Base-by-base conservation (phyloP, 30 jellyfish, hydroid and myxozoan species). In the Calvadosia cruxmelitensis region DNA sequence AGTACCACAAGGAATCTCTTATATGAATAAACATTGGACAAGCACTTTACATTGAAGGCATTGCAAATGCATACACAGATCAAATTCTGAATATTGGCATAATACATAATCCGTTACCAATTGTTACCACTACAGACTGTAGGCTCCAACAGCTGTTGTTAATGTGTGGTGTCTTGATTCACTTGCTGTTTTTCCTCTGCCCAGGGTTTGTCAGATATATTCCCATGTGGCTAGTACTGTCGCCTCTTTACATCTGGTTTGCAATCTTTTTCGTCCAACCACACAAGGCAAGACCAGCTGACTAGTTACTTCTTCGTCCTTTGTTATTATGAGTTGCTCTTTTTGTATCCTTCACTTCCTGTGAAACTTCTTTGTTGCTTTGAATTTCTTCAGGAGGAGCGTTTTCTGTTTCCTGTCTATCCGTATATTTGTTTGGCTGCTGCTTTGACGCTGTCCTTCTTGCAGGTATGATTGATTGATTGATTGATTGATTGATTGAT, bases 381-480 rank as follows among this genome's bases (percentile, higher is more conserved):
- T 10, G 20, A 36, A 24, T 34, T 69, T 48, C 62, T 31, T 10
- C 63, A 89, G 98, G 98, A 89, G 64, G 98, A 89, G 66, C 79
- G 98, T 7, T 89, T 89, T 68, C 68, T 89, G 82, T 89, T 89
- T 68, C 98, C 98, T 32, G 93, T 89, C 68, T 89, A 89, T 49
- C 98, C 98, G 3, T 50, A 66, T 33, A 81, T 89, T 26, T 67
- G 93, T 61, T 35, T 82, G 50, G 88, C 92, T 52, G 98, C 94
- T 1, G 69, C 85, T 15, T 31, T 81, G 23, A 66, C 81, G 29
- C 63, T 89, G 20, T 76, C 98, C 10, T 48, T 32, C 29, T 15
- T 72, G 1, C 98, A 89, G 93, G 98, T 89, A 81, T 25, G 76
- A n/a, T 5, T 57, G 27, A 57, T 5, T 32, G 27, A 57, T 57